Conservation (phyloP, 2,113 vertebrate species). For the Sceloporus undulatus region DNA sequence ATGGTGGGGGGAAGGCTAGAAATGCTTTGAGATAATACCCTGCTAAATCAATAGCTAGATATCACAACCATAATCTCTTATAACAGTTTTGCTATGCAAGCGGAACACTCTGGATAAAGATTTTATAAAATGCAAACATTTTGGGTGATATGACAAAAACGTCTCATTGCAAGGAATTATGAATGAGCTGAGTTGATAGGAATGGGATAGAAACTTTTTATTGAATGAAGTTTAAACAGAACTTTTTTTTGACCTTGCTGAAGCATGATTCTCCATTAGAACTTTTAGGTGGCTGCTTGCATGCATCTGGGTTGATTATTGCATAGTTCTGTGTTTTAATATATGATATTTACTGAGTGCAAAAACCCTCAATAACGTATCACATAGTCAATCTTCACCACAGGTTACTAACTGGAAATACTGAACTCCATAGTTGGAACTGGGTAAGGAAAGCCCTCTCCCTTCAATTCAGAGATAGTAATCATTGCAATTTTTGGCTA, state of each 20-base stretch:
- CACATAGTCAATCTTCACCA: not conserved
- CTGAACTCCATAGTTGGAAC: not conserved
- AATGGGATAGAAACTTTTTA: conserved; percentile 12
- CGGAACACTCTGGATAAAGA: not conserved
- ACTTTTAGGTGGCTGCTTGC: not conserved
- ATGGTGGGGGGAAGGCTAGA: not conserved
- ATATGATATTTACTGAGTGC: conserved; percentile 2
- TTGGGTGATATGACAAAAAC: not conserved
- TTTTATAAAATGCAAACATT: not conserved
- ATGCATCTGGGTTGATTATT: not conserved
- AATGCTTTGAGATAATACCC: conserved; percentile 13
- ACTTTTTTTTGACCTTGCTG: not conserved
- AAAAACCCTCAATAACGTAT: not conserved
- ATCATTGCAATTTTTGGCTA: too few species aligned
- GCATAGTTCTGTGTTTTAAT: not conserved
- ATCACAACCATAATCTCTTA: not conserved
- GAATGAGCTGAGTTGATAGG: not conserved
- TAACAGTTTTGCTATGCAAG: not conserved
- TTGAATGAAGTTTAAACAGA: not conserved
- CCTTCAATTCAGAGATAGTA: not conserved
- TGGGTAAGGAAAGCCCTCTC: not conserved
- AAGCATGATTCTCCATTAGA: not conserved
- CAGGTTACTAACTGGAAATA: too few species aligned
- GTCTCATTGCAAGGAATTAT: conserved; percentile 1
- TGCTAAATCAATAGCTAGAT: conserved; percentile 41